Conservation (phyloP, 1,140 invertebrate species). For the Dryas iulia region DNA sequence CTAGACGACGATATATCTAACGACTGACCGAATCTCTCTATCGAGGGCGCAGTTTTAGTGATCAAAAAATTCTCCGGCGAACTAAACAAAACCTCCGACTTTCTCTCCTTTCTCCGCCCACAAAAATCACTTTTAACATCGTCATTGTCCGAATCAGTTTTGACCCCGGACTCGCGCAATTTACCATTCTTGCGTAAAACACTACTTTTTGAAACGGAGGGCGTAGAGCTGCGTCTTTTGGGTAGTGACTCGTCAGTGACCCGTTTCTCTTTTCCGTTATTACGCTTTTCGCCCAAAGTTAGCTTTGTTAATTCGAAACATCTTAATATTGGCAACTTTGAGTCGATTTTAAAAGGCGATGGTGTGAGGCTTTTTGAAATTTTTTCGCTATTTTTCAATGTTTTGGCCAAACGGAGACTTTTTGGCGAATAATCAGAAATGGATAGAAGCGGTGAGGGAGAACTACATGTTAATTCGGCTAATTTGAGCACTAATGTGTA, state of each 20-base stretch:
- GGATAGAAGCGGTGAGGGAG: conserved; percentile 42
- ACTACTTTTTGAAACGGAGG: conserved; percentile 41
- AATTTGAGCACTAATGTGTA: conserved; percentile 36
- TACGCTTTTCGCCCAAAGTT: too few species aligned
- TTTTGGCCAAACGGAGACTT: conserved; percentile 1
- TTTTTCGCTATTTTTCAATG: conserved; percentile 3
- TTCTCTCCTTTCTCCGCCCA: not conserved
- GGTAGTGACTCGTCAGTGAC: conserved; percentile 21
- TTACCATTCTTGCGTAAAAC: conserved; percentile 40
- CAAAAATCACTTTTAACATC: conserved; percentile 14
- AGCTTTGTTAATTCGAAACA: conserved; percentile 61
- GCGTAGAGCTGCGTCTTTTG: conserved; percentile 64
- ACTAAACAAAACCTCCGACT: conserved; percentile 49
- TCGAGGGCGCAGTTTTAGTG: conserved; percentile 67
- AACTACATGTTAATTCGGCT: conserved; percentile 32
- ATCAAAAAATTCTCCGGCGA: conserved; percentile 63
- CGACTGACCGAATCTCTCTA: conserved; percentile 51
- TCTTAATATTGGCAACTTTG: conserved; percentile 46
- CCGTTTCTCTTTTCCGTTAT: conserved; percentile 27
- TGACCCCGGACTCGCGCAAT: conserved; percentile 46
- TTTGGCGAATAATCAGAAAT: conserved; percentile 41
- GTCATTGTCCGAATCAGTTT: conserved; percentile 65
- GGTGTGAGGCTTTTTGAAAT: conserved; percentile 48
- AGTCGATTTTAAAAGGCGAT: conserved; percentile 49
- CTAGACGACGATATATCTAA: conserved; percentile 47